A percentile compares a stretch with the other conserved stretches of the same genome.
These are phyloP conservation scores for Argynnis bischoffii DNA, from an alignment of 2,888 invertebrate genomes.

Conservation along the genomic window DNA sequence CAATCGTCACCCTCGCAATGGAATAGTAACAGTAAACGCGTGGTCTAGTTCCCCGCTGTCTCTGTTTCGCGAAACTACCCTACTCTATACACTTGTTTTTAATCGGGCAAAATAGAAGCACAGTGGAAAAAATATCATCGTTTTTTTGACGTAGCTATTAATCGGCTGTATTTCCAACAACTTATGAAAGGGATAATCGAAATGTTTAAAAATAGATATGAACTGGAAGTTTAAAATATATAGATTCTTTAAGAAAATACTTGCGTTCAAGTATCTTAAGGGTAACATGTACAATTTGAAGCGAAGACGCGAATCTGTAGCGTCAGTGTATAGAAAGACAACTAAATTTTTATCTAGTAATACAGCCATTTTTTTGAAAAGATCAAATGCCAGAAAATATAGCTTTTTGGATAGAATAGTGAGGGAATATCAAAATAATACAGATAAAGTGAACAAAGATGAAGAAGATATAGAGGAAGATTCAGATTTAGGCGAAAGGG, in stretches of 20 bases:
- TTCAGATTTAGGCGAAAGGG: constrained; percentile 64
- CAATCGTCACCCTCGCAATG: constrained; percentile 57
- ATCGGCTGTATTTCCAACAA: not conserved
- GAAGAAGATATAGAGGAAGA: constrained; percentile 47
- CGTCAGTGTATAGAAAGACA: constrained; percentile 71
- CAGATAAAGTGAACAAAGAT: constrained; percentile 36
- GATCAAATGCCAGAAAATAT: constrained; percentile 62
- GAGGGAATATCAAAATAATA: constrained; percentile 50
- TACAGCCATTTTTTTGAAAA: constrained; percentile 65
- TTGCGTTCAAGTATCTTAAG: constrained; percentile 32
- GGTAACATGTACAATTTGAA: constrained; percentile 56
- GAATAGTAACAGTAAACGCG: constrained; percentile 65
- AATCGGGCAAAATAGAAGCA: not conserved
- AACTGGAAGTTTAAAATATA: constrained; percentile 43
- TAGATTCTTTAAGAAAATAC: constrained; percentile 48
- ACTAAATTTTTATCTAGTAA: constrained; percentile 69
- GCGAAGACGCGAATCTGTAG: constrained; percentile 68
- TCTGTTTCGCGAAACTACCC: constrained; percentile 54
- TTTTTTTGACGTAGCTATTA: not conserved
- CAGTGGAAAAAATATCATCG: not conserved
- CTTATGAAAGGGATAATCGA: not conserved
- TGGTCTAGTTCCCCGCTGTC: constrained; percentile 60
- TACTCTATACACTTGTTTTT: constrained; percentile 16
- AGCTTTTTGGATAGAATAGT: constrained; percentile 53
- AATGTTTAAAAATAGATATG: constrained; percentile 43